Percentiles rank a stretch among this genome's conserved stretches.
These are phyloP conservation scores for Phymanthus crucifer DNA, from an alignment of 92 coral and sea anemone genomes.

Conservation along the genomic window DNA sequence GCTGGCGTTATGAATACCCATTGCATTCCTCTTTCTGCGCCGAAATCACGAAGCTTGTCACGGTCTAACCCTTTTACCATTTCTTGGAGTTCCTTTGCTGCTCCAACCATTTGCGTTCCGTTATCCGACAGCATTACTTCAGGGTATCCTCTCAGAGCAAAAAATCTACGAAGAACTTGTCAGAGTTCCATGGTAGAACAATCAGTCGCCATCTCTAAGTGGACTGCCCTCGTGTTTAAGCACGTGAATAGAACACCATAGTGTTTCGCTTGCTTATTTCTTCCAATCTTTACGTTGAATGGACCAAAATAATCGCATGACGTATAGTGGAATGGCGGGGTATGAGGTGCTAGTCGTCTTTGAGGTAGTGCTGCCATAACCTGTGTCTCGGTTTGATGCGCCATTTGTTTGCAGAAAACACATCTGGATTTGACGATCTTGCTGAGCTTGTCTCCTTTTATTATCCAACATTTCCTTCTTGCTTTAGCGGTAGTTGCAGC, in stretches of 20 bases:
- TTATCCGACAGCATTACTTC: slow-evolving; percentile 54
- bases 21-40: slow-evolving; percentile 44
- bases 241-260: slow-evolving; percentile 59
- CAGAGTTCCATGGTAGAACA: slow-evolving; percentile 56
- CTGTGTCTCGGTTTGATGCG: slow-evolving; percentile 38
- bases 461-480: slow-evolving; percentile 50
- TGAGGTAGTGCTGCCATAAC: slow-evolving; percentile 46
- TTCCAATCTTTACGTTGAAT: slow-evolving; percentile 39
- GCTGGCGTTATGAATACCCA: slow-evolving; percentile 58
- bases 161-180: slow-evolving; percentile 60
- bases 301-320: slow-evolving; percentile 73
- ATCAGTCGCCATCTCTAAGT: slow-evolving; percentile 60
- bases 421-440: slow-evolving; percentile 41
- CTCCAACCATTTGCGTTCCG: slow-evolving; percentile 64
- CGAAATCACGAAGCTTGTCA: slow-evolving; percentile 29
- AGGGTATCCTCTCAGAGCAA: slow-evolving; percentile 54
- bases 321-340: slow-evolving; percentile 57
- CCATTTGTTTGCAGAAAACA: slow-evolving; percentile 36
- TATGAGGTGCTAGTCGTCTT: slow-evolving; percentile 40
- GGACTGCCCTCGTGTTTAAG: slow-evolving; percentile 61
- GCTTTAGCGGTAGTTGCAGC: slow-evolving; percentile 46
- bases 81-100: slow-evolving; percentile 48
- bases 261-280: slow-evolving; percentile 51
- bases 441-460: slow-evolving; percentile 38
- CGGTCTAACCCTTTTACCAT: slow-evolving; percentile 48